Percentiles rank a stretch among this genome's conserved stretches.
Evolutionary conservation across 2,113 vertebrate species (phyloP).

Genomic region (Colinus virginianus): DNA sequence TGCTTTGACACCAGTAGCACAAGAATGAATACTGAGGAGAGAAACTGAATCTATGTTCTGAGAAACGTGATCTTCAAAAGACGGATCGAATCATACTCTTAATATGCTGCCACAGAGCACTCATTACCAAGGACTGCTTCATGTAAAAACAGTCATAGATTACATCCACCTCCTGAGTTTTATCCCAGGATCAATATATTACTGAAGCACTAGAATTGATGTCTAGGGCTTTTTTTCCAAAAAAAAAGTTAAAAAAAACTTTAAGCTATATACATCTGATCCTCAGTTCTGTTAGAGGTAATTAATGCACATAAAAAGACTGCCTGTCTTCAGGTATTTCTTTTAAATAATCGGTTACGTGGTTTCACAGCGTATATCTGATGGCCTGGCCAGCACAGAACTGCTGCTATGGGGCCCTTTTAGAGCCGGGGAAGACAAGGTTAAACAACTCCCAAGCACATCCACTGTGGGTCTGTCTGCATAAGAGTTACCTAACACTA

Average conservation of each 20-base stretch:
- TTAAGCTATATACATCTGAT: neutral
- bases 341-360: neutral
- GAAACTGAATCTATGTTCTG: neutral
- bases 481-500: neutral
- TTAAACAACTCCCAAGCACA: neutral
- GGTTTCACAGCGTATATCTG: neutral
- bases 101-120: neutral
- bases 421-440: neutral
- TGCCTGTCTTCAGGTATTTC: neutral
- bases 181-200: neutral
- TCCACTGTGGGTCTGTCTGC: neutral
- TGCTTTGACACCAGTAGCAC: constrained; percentile 4
- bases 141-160: neutral
- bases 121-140: neutral
- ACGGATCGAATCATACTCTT: neutral
- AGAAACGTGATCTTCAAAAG: neutral
- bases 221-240: neutral
- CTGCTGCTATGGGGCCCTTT: neutral
- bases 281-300: neutral
- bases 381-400: neutral
- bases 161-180: neutral
- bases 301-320: neutral
- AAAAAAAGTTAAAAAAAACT: neutral
- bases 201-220: neutral
- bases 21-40: constrained; percentile 26